Evolutionary conservation across 1,140 invertebrate species (phyloP).

Genomic region (Drosophila sp.): DNA sequence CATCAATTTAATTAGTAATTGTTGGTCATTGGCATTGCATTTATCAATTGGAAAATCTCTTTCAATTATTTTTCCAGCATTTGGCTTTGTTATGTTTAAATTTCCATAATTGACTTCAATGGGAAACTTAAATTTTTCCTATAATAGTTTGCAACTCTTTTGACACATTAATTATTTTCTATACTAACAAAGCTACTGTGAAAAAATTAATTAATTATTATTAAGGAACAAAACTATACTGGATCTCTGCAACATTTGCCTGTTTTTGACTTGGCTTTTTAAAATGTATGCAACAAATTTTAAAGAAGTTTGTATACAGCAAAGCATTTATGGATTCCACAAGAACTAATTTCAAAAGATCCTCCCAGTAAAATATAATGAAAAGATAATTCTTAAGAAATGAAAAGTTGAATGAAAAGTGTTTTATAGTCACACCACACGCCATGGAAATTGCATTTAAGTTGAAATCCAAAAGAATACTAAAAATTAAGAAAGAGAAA

Average conservation of each 20-base stretch:
- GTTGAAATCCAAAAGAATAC: background rate
- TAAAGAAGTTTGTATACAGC: background rate
- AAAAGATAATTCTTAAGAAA: background rate
- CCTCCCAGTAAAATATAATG: constrained; percentile 24
- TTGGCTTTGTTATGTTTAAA: background rate
- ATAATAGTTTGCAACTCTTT: background rate
- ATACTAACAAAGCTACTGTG: too few relatives aligned
- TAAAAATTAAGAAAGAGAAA: constrained; percentile 25
- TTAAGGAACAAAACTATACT: too few relatives aligned
- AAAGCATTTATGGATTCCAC: constrained; percentile 5
- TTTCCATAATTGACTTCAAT: constrained; percentile 17
- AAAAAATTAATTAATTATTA: too few relatives aligned
- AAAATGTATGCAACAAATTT: background rate
- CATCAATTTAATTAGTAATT: constrained; percentile 59
- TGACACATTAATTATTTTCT: too few relatives aligned
- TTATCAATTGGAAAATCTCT: constrained; percentile 7
- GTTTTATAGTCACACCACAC: constrained; percentile 56
- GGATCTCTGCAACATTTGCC: too few relatives aligned
- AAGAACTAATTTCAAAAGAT: too few relatives aligned
- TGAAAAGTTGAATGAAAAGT: constrained; percentile 34
- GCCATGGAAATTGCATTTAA: constrained; percentile 66
- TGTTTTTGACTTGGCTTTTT: background rate
- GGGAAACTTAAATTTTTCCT: background rate
- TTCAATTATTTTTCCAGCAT: constrained; percentile 8
- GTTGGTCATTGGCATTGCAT: constrained; percentile 17